Percentiles rank a stretch among this genome's conserved stretches.
These are phyloP conservation scores for Drosophila rufa DNA, from an alignment of 1,140 invertebrate genomes.

Conservation along the genomic window DNA sequence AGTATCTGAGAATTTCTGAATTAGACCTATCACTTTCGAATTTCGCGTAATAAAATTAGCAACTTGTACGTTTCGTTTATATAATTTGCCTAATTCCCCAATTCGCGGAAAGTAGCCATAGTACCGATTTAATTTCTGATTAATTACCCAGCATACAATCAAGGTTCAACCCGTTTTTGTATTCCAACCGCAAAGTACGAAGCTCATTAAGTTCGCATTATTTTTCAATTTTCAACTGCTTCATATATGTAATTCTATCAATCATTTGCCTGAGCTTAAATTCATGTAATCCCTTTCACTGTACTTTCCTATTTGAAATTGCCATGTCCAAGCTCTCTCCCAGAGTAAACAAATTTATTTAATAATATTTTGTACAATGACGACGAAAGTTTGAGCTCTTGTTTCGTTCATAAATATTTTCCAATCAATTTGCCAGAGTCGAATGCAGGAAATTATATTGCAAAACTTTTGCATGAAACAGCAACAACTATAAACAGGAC, in stretches of 20 bases:
- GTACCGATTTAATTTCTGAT: background rate
- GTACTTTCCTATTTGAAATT: background rate
- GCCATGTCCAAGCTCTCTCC: background rate
- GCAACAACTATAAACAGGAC: constrained; percentile 25
- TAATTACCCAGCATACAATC: background rate
- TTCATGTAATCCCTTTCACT: background rate
- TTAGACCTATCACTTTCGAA: too few relatives aligned
- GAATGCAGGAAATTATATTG: constrained; percentile 41
- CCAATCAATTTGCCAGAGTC: constrained; percentile 57
- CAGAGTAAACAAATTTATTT: constrained; percentile 17
- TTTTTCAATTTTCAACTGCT: constrained; percentile 5
- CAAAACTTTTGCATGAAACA: constrained; percentile 48
- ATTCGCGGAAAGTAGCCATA: background rate
- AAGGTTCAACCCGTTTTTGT: background rate
- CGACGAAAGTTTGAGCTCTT: constrained; percentile 3
- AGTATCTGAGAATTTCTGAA: too few relatives aligned
- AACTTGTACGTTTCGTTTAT: background rate
- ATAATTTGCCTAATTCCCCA: background rate
- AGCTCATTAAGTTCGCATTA: constrained; percentile 18
- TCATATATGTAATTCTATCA: background rate
- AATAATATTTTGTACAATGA: constrained; percentile 24
- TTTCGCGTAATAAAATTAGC: too few relatives aligned
- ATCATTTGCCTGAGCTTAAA: background rate
- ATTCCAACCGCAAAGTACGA: too few relatives aligned
- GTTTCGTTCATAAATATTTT: constrained; percentile 39